These are phyloP conservation scores for Lepus oiostolus DNA, from an alignment of 2,797 vertebrate genomes.

Conservation along the genomic window DNA sequence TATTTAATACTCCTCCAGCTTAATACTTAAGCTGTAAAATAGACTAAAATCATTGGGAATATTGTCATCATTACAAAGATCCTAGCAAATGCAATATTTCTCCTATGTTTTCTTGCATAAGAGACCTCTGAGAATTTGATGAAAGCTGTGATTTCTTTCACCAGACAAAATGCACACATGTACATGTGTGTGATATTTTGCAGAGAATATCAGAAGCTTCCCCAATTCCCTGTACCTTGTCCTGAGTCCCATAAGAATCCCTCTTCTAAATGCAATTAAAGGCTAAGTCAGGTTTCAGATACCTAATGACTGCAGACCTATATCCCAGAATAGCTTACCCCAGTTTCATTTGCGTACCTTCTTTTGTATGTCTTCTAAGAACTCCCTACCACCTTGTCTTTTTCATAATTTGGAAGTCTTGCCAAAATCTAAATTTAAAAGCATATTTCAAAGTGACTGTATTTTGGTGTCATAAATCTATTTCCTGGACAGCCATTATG, in stretches of 20 bases:
- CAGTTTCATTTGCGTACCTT: conserved; percentile 20
- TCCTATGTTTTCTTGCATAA: conserved; percentile 36
- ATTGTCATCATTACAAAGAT: conserved; percentile 4
- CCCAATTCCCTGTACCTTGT: background rate
- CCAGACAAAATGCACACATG: background rate
- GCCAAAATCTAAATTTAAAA: conserved; percentile 69
- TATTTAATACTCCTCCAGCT: conserved; percentile 12
- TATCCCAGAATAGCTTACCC: background rate
- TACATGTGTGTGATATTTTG: conserved; percentile 1
- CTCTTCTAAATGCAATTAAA: conserved; percentile 10
- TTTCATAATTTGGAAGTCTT: conserved; percentile 66
- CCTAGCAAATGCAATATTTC: conserved; percentile 33
- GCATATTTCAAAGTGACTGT: conserved; percentile 63
- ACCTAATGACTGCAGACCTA: background rate
- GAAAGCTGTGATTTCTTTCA: conserved; percentile 43
- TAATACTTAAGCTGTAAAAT: background rate
- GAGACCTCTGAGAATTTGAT: conserved; percentile 28
- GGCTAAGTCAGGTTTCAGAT: conserved; percentile 30
- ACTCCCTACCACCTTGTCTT: conserved; percentile 30
- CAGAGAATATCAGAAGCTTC: conserved; percentile 58
- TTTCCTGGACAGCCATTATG: conserved; percentile 18
- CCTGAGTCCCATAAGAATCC: conserved; percentile 15
- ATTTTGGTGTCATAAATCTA: conserved; percentile 70
- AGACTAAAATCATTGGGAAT: background rate
- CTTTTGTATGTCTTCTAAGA: conserved; percentile 17